phyloP scores from a whole-genome alignment of 2,113 vertebrate genomes.

The Phalacrocorax aristotelis region DNA sequence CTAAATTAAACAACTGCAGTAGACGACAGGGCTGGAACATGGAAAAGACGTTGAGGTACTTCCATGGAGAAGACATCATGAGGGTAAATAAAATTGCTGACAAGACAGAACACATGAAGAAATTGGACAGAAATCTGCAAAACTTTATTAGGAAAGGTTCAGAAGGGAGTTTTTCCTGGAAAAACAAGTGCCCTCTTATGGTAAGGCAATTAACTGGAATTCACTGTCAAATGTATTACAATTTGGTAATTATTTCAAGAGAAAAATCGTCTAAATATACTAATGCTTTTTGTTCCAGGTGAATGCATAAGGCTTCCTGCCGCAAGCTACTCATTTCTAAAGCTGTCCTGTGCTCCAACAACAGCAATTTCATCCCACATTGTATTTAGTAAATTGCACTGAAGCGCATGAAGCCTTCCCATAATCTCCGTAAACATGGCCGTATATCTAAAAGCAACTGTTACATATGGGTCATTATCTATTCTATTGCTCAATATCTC shows the following conservation, averaged over 20 bases:
- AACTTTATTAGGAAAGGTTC: background rate
- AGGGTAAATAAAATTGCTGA: background rate
- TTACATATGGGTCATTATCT: conserved; percentile 36
- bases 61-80: background rate
- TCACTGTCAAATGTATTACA: background rate
- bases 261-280: conserved; percentile 25
- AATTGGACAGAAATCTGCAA: background rate
- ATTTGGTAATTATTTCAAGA: conserved; percentile 46
- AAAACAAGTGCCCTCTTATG: background rate
- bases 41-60: background rate
- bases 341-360: conserved; percentile 30
- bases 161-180: background rate
- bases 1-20: background rate
- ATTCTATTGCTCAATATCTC: conserved; percentile 13
- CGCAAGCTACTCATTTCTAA: conserved; percentile 9
- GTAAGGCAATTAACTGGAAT: conserved; percentile 23
- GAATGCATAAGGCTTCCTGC: background rate
- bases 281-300: conserved; percentile 30
- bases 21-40: background rate
- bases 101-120: background rate
- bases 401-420: conserved; percentile 12
- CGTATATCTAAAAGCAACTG: conserved; percentile 28
- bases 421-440: conserved; percentile 25
- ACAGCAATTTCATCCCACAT: conserved; percentile 47
- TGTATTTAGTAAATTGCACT: conserved; percentile 56